These are phyloP conservation scores for Ferdinandea cuprea DNA, from an alignment of 2,888 invertebrate species.

Conservation along the genomic window DNA sequence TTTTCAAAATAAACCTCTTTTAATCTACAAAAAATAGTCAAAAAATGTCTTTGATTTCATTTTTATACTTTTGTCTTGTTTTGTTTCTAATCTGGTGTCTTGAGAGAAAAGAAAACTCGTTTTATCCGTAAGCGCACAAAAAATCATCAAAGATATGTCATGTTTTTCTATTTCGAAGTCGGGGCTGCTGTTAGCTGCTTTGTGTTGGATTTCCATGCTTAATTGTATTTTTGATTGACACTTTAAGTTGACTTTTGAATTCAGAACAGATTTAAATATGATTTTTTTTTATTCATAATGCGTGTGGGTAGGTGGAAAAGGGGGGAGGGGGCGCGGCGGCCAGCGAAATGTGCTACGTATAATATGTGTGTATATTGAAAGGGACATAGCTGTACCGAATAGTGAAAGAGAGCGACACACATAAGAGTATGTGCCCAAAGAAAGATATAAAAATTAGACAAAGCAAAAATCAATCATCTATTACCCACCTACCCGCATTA, in stretches of 20 bases:
- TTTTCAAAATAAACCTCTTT: slow-evolving; percentile 57
- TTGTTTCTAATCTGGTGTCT: slow-evolving; percentile 53
- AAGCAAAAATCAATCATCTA: slow-evolving; percentile 50
- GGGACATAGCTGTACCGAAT: slow-evolving; percentile 18
- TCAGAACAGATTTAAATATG: slow-evolving; percentile 47
- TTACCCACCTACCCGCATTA: slow-evolving; percentile 34
- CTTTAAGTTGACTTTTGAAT: slow-evolving; percentile 63
- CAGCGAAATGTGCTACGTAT: background rate
- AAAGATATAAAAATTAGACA: slow-evolving; percentile 20
- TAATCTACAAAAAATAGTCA: slow-evolving; percentile 56
- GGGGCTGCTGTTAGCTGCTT: slow-evolving; percentile 30
- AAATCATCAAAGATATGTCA: slow-evolving; percentile 50
- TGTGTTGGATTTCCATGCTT: slow-evolving; percentile 51
- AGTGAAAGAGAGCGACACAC: slow-evolving; percentile 9
- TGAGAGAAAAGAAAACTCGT: slow-evolving; percentile 20
- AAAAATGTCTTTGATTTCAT: slow-evolving; percentile 54
- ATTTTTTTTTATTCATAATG: slow-evolving; percentile 21
- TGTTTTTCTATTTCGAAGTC: slow-evolving; percentile 48
- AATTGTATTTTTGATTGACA: slow-evolving; percentile 65
- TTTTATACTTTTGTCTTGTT: slow-evolving; percentile 28
- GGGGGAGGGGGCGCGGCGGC: background rate
- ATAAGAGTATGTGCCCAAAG: background rate
- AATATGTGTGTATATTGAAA: too few species aligned
- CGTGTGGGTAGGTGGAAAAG: too few species aligned
- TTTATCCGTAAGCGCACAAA: slow-evolving; percentile 36